These are phyloP conservation scores for Hyles euphorbiae DNA, from an alignment of 1,140 invertebrate genomes.

Conservation along the genomic window DNA sequence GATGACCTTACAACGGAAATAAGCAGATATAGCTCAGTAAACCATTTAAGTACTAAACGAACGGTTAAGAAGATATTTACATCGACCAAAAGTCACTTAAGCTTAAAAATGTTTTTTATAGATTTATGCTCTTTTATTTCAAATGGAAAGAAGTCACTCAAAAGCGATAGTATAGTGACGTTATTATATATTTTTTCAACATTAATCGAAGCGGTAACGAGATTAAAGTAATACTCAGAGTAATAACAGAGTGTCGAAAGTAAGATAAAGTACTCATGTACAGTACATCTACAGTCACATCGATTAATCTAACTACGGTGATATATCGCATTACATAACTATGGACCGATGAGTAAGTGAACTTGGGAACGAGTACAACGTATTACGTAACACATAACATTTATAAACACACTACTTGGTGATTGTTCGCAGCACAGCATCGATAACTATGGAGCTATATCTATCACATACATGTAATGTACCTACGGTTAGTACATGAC, in stretches of 20 bases:
- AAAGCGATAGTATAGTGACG: slow-evolving; percentile 61
- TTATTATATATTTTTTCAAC: slow-evolving; percentile 49
- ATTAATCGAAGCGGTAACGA: slow-evolving; percentile 60
- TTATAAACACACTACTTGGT: slow-evolving; percentile 45
- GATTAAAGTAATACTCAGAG: slow-evolving; percentile 38
- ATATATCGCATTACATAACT: slow-evolving; percentile 22
- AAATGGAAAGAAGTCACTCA: slow-evolving; percentile 56
- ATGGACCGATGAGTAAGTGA: slow-evolving; percentile 27
- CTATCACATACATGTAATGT: slow-evolving; percentile 53
- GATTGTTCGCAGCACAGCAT: slow-evolving; percentile 51
- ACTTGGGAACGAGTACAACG: slow-evolving; percentile 23
- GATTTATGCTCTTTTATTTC: slow-evolving; percentile 34
- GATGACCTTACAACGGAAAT: slow-evolving; percentile 31
- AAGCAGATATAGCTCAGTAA: slow-evolving; percentile 35
- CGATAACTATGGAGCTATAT: slow-evolving; percentile 37
- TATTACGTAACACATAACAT: slow-evolving; percentile 44
- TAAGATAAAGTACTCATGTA: slow-evolving; percentile 38
- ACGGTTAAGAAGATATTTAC: slow-evolving; percentile 61
- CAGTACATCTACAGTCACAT: slow-evolving; percentile 60
- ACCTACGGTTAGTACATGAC: slow-evolving; percentile 49
- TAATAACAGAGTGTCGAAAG: slow-evolving; percentile 35
- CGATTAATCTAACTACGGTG: slow-evolving; percentile 60
- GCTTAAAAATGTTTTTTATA: slow-evolving; percentile 55
- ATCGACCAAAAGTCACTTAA: slow-evolving; percentile 60
- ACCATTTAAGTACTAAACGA: slow-evolving; percentile 46